These are phyloP conservation scores for Carollia perspicillata DNA, from an alignment of 2,113 vertebrate genomes.

Conservation along the genomic window DNA sequence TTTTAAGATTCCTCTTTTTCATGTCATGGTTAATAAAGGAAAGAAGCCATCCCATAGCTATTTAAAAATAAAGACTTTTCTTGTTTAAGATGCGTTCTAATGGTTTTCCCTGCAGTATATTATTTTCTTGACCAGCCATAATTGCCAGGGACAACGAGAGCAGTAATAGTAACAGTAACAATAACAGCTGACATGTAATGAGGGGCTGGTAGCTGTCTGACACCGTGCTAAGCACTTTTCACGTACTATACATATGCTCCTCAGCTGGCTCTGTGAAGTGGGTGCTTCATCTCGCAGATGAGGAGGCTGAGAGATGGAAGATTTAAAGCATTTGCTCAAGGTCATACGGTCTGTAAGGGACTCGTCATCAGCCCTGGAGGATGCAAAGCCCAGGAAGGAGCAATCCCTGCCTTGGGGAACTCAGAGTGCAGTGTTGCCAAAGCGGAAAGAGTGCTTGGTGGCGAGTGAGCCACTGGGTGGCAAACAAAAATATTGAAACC, in stretches of 20 bases:
- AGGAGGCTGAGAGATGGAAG: not conserved
- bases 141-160: not conserved
- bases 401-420: not conserved
- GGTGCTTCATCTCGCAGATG: not conserved
- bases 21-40: too few relatives aligned
- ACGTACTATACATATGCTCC: not conserved
- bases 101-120: not conserved
- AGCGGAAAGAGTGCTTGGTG: not conserved
- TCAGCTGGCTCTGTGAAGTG: not conserved
- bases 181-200: too few relatives aligned
- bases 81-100: not conserved
- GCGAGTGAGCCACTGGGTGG: not conserved
- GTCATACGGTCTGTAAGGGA: not conserved
- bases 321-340: not conserved
- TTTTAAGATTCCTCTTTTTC: not conserved
- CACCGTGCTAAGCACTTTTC: not conserved
- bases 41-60: too few relatives aligned
- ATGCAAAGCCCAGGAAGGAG: not conserved
- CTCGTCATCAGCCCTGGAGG: not conserved
- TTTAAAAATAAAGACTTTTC: not conserved
- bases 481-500: not conserved
- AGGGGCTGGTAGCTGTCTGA: not conserved
- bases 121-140: not conserved
- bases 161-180: not conserved
- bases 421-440: not conserved